phyloP scores from a whole-genome alignment of 1,140 invertebrate species.

The Drosophila punjabiensis region DNA sequence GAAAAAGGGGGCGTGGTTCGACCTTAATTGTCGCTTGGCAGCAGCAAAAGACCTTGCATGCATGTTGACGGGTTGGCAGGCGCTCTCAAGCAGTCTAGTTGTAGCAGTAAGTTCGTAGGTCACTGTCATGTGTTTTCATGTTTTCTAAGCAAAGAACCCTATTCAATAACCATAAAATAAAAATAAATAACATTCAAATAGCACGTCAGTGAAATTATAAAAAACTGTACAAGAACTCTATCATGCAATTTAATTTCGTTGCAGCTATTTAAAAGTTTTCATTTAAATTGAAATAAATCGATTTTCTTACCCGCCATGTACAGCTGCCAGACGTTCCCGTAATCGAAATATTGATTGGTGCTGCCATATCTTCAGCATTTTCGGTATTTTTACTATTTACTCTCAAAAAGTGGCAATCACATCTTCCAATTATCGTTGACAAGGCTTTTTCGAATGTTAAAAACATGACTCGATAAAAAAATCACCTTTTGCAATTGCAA shows the following conservation, averaged over 20 bases:
- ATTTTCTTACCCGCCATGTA: background rate
- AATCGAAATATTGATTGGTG: background rate
- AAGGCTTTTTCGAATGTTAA: background rate
- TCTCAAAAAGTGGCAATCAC: background rate
- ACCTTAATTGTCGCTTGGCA: conserved; percentile 74
- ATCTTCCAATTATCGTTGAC: background rate
- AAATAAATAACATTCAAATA: background rate
- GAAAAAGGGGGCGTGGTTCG: conserved; percentile 19
- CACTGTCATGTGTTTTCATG: conserved; percentile 36
- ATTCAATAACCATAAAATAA: background rate
- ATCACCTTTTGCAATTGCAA: too few species aligned
- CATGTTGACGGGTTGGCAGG: conserved; percentile 58
- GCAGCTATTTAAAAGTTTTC: background rate
- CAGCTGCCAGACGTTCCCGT: background rate
- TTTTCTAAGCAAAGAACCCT: background rate
- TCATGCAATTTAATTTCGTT: too few species aligned
- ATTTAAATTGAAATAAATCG: background rate
- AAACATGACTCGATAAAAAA: too few species aligned
- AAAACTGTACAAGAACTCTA: background rate
- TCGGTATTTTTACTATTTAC: background rate
- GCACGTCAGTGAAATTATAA: background rate
- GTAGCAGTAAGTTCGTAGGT: conserved; percentile 62
- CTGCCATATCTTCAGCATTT: background rate
- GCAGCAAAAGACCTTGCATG: conserved; percentile 56
- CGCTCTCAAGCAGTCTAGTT: conserved; percentile 31